Evolutionary conservation across 2,888 invertebrate genomes (phyloP).

Genomic region (Tipula vernalis): DNA sequence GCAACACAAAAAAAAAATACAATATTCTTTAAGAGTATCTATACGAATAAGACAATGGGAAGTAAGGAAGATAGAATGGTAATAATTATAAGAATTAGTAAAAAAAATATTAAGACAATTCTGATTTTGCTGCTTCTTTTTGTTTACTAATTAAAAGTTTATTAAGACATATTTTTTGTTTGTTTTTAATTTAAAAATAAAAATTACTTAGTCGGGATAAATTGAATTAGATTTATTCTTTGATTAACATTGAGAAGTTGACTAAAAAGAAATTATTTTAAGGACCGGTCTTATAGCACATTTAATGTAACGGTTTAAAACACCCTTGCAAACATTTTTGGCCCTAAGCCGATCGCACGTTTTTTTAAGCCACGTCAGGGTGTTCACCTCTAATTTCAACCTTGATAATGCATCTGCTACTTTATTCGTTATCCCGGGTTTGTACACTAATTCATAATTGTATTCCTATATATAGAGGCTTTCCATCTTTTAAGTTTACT

Average conservation of each 20-base stretch:
- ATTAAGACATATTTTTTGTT: not conserved
- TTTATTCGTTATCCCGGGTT: too few relatives aligned
- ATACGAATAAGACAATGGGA: not conserved
- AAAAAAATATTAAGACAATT: not conserved
- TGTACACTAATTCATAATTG: too few relatives aligned
- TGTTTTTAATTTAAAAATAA: not conserved
- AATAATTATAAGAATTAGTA: not conserved
- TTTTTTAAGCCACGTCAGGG: too few relatives aligned
- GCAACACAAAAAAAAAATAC: not conserved
- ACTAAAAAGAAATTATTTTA: not conserved
- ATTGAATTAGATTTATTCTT: not conserved
- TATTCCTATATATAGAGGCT: too few relatives aligned
- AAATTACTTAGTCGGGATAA: not conserved
- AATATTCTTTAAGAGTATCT: not conserved
- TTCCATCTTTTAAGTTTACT: too few relatives aligned
- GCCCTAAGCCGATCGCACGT: too few relatives aligned
- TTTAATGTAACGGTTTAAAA: too few relatives aligned
- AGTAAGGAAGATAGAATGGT: not conserved
- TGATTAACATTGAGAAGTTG: not conserved
- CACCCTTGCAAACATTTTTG: too few relatives aligned
- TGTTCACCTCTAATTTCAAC: too few relatives aligned
- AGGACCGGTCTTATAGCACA: not conserved
- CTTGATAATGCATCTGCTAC: too few relatives aligned
- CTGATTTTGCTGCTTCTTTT: not conserved
- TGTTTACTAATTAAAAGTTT: not conserved